Conservation (phyloP, 2,113 vertebrate genomes). For the Sula dactylatra region DNA sequence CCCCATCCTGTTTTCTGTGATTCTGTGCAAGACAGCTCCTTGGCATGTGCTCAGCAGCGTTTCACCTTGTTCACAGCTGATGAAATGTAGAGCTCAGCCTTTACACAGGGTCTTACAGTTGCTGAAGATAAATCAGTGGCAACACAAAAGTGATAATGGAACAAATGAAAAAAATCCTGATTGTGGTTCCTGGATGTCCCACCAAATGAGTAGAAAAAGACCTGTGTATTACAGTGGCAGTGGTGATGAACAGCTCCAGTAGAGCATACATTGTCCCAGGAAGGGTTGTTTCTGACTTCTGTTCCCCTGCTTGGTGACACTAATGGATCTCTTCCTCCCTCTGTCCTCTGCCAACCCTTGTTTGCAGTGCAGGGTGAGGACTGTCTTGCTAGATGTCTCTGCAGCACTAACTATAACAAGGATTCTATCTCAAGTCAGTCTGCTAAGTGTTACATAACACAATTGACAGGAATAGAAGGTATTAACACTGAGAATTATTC, state of each 20-base stretch:
- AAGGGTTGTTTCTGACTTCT: neutral
- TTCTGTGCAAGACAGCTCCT: neutral
- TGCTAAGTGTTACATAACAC: neutral
- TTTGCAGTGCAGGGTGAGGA: neutral
- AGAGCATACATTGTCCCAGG: neutral
- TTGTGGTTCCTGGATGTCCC: neutral
- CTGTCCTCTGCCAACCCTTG: neutral
- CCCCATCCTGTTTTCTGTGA: neutral
- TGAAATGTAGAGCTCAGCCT: neutral
- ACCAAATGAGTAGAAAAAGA: neutral
- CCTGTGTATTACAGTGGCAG: neutral
- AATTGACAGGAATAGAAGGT: neutral
- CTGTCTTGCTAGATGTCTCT: neutral
- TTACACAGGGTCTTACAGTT: neutral
- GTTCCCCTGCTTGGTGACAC: neutral
- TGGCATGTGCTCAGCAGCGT: neutral
- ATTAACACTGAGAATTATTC: neutral
- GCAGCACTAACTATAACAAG: neutral
- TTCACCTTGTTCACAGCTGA: neutral
- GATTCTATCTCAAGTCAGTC: neutral
- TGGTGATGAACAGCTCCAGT: rapidly evolving
- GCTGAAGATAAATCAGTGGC: neutral
- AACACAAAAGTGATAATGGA: neutral
- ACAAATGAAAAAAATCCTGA: neutral
- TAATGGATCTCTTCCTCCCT: neutral